phyloP scores from a whole-genome alignment of 1,140 invertebrate genomes.

The Conus betulinus region DNA sequence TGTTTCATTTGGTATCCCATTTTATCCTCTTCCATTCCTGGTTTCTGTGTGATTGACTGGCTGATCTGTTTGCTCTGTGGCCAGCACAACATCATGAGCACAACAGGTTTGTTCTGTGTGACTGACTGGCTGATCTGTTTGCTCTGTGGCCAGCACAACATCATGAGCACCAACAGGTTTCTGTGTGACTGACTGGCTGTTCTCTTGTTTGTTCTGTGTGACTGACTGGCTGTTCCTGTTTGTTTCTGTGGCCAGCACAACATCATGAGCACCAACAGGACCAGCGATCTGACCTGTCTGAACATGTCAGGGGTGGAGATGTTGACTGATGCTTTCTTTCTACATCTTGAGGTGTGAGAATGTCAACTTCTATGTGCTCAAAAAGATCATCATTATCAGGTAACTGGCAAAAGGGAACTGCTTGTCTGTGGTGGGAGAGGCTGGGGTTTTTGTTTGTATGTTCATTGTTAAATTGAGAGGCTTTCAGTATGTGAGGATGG shows the following conservation, averaged over 20 bases:
- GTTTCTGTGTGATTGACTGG: too few species aligned
- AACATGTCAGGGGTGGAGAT: constrained; percentile 33
- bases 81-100: too few species aligned
- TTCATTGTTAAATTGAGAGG: background rate
- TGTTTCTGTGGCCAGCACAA: constrained; percentile 20
- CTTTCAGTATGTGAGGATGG: background rate
- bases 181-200: too few species aligned
- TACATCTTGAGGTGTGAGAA: constrained; percentile 12
- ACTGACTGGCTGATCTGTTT: background rate
- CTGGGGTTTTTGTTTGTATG: background rate
- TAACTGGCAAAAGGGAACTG: constrained; percentile 8
- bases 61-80: too few species aligned
- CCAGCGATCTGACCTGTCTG: constrained; percentile 10
- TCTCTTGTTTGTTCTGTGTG: too few species aligned
- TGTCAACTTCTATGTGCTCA: constrained; percentile 3
- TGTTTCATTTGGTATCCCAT: too few species aligned
- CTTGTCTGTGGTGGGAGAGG: background rate
- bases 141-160: constrained; percentile 30
- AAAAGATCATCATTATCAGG: constrained; percentile 30
- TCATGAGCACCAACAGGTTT: background rate
- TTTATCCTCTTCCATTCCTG: too few species aligned
- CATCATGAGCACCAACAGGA: constrained; percentile 6
- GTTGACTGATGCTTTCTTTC: constrained; percentile 34
- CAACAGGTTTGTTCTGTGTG: too few species aligned
- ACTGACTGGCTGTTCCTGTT: too few species aligned